These are phyloP conservation scores for Phaethornis superciliosus DNA, from an alignment of 2,113 vertebrate species.

Conservation along the genomic window DNA sequence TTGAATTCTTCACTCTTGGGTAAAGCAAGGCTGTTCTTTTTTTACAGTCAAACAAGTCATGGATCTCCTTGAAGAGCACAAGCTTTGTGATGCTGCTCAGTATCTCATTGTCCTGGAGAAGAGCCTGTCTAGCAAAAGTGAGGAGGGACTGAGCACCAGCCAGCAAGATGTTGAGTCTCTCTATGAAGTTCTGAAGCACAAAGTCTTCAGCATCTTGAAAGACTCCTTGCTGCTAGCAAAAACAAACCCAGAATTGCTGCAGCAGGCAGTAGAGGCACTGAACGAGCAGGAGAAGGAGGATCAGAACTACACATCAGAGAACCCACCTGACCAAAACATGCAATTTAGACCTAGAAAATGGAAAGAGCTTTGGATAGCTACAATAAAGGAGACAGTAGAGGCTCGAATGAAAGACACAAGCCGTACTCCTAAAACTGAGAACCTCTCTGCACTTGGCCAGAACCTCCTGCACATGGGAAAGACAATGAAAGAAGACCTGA, in stretches of 20 bases:
- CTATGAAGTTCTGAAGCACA: constrained; percentile 62
- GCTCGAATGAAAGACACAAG: constrained; percentile 66
- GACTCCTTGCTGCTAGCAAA: constrained; percentile 62
- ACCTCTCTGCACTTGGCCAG: constrained; percentile 72
- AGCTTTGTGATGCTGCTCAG: constrained; percentile 46
- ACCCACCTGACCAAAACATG: neutral
- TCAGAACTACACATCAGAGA: constrained; percentile 29
- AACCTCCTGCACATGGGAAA: constrained; percentile 80
- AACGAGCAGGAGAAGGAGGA: constrained; percentile 83
- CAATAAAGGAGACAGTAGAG: constrained; percentile 69
- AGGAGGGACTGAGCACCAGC: constrained; percentile 33
- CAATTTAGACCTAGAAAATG: constrained; percentile 77
- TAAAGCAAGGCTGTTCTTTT: constrained; percentile 16
- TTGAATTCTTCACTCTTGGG: neutral
- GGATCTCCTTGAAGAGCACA: constrained; percentile 51
- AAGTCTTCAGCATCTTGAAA: constrained; percentile 68
- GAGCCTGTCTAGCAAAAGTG: constrained; percentile 42
- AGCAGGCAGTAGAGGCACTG: constrained; percentile 80
- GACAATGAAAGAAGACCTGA: constrained; percentile 84
- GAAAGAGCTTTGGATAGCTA: constrained; percentile 73
- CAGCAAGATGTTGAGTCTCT: constrained; percentile 72
- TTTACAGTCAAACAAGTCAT: constrained; percentile 61
- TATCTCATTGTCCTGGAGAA: constrained; percentile 79
- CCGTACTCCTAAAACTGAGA: neutral
- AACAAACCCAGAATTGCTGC: constrained; percentile 64